A percentile compares a stretch with the other conserved stretches of the same genome.
phyloP scores from a whole-genome alignment of 2,113 vertebrate genomes.

The Rhinopomastus cyanomelas region DNA sequence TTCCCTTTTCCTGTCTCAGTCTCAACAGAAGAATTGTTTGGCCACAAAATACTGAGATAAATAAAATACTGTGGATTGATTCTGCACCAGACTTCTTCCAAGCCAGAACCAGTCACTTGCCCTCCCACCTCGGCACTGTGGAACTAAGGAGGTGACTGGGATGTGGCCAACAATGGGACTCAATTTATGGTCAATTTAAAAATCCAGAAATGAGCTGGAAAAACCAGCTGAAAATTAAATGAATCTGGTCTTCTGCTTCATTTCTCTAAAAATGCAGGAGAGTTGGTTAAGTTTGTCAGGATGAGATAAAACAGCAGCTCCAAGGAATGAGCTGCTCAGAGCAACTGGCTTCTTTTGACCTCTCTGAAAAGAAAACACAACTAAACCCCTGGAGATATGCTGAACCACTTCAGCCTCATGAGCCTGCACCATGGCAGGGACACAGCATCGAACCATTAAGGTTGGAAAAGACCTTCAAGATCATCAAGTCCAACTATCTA shows the following conservation, averaged over 20 bases:
- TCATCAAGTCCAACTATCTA: no score
- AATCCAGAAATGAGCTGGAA: not conserved
- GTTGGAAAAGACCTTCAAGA: no score
- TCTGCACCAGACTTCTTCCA: not conserved
- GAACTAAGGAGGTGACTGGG: no score
- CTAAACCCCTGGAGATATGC: accelerated
- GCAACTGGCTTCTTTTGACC: no score
- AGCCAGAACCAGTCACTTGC: not conserved
- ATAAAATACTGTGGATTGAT: not conserved
- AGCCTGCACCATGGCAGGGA: not conserved
- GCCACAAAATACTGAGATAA: not conserved
- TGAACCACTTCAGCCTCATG: accelerated
- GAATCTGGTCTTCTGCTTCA: not conserved
- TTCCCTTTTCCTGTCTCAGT: not conserved
- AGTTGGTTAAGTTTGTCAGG: accelerated
- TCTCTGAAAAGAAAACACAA: not conserved
- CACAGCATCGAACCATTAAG: no score
- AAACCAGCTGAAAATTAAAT: not conserved
- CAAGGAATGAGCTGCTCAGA: not conserved
- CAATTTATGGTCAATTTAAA: no score
- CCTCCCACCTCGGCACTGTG: accelerated
- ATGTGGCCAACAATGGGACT: accelerated
- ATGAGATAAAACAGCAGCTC: accelerated
- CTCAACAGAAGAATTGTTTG: not conserved
- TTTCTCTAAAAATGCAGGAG: not conserved